Base-by-base conservation (phyloP, 2,888 invertebrate genomes). In the Hedya salicella region DNA sequence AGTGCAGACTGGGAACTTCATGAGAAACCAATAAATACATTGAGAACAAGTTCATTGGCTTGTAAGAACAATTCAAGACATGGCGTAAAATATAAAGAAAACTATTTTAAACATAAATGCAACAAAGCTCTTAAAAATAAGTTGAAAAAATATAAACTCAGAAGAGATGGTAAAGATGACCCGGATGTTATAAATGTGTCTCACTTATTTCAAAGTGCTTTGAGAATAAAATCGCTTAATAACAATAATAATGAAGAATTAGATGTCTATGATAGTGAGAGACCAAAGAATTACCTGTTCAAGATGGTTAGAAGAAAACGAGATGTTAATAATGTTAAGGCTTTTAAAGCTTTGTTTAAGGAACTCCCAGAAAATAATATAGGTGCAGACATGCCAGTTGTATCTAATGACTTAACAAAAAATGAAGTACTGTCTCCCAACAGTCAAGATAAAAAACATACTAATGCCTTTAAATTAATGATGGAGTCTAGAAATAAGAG, bases 401-500 rank as follows among this genome's bases (percentile, higher is more conserved):
- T 14, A 8, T 13, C 16, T 48, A 39, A 36, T 39, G 39, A 46
- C n/a, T 36, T 13, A 25, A 36, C 44, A 21, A 46, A 49, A 25
- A 62, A 25, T 16, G 56, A 50, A 44, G 13, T 42, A 39, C 17
- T 30, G 2, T 56, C 36, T 16, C 49, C 42, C 50, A 57, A 70
- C 25, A 74, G 62, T 57, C 76, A 82, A 67, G 81, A 81, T 21
- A 86, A 79, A 69, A 87, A 83, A 69, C 81, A 87, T 70, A 87
- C 81, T 61, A 85, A 95, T 91, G 95, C 94, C 39, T 95, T 95
- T 81, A 89, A 94, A 75, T 78, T 95, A 32, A 89, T 95, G 88
- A 95, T 95, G 95, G 94, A 94, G 70, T 94, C 94, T 16, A 89
- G 95, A 70, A 93, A 94, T 77, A 95, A 94, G 78, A 90, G 91